phyloP scores from a whole-genome alignment of 92 coral and sea anemone species.

The Siderastrea siderea region DNA sequence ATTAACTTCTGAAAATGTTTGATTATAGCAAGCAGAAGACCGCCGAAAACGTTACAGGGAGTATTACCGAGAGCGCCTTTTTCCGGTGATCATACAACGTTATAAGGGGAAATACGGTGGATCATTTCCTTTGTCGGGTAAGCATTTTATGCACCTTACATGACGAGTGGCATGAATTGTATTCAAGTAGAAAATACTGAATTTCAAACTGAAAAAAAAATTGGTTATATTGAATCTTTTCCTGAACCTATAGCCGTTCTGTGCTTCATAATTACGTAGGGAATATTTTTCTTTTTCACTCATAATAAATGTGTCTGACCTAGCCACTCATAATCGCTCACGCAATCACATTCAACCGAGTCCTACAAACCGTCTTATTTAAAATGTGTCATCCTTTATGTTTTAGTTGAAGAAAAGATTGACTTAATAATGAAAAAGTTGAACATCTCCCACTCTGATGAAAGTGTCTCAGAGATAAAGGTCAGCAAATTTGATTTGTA shows the following conservation, averaged over 20 bases:
- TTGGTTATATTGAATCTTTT: too few species aligned
- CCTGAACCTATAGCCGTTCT: too few species aligned
- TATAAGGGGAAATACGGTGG: constrained; percentile 13
- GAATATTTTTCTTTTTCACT: too few species aligned
- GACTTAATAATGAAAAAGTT: constrained; percentile 11
- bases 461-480: not conserved
- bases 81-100: constrained; percentile 3
- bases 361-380: too few species aligned
- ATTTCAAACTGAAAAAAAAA: too few species aligned
- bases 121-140: constrained; percentile 22
- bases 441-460: not conserved
- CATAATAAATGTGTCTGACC: too few species aligned
- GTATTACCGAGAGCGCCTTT: not conserved
- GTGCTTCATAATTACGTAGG: too few species aligned
- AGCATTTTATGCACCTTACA: not conserved
- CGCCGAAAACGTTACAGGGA: not conserved
- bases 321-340: not conserved
- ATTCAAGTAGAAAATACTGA: not conserved
- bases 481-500: not conserved
- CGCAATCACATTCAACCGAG: too few species aligned
- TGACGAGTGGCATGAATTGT: too few species aligned
- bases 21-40: constrained; percentile 10
- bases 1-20: not conserved
- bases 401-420: constrained; percentile 30
- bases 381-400: not conserved